Base-by-base conservation (phyloP, 2,113 vertebrate genomes). In the Brachirus orientalis region DNA sequence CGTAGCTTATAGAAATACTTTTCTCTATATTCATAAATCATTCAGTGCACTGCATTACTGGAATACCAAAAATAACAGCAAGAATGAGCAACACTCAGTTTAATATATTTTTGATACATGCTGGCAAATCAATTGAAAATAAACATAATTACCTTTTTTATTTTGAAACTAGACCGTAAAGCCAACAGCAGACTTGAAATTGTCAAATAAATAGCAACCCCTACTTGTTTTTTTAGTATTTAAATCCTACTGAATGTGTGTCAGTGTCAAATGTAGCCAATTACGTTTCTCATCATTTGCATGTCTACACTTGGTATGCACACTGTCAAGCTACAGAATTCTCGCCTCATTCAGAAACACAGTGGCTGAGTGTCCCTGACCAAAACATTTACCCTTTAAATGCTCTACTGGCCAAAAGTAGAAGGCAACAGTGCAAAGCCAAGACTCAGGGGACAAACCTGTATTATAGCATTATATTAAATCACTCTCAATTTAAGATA, bases 41-140 rank as follows among this genome's bases (percentile, higher is more conserved):
- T 51, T 51, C 36, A 72, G 66, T 83, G 70, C 63, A 76, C 75
- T 44, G 72, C 75, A 87, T 55, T 28, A 28, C 50, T 75, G 57
- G 20, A 71, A 55, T 74, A 40, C 51, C 79, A 10, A 14, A 59
- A 69, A 62, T 77, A 58, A 68, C 58, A 47, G 75, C 65, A 54
- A 77, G 64, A 74, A 65, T 69, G 47, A 38, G 10, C 44, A 28
- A 20, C 56, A 67, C 19, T 51, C 20, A 69, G 60, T 60, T 81
- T 12, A 62, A 46, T 16, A 56, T n/a, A 44, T 43, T 70, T 60
- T 20, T 18, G n/a, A 75, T 63, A 74, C n/a, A 74, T 72, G 61
- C 35, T 6, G 19, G 45, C 18, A 53, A 67, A 69, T 38, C 46
- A 47, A 10, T 0, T 10, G 43, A 22, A 9, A 56, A 63, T 35